phyloP scores from a whole-genome alignment of 2,113 vertebrate genomes.

The Microtus ochrogaster region DNA sequence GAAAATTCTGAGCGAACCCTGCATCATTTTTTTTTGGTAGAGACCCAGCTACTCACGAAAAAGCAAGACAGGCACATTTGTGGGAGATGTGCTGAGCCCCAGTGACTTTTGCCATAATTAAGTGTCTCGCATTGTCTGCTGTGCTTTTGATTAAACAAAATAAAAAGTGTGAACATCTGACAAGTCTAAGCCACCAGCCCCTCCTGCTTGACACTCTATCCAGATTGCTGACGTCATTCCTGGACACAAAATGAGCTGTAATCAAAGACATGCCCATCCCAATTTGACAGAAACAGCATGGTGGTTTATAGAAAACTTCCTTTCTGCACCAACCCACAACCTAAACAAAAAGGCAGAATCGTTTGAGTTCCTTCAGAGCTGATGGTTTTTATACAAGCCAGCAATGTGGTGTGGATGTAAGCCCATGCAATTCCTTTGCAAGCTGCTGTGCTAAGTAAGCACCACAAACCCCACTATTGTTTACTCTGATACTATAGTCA shows the following conservation, averaged over 20 bases:
- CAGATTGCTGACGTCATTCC: slow-evolving; percentile 62
- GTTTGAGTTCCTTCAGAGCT: slow-evolving; percentile 83
- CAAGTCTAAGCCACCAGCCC: slow-evolving; percentile 5
- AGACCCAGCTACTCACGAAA: slow-evolving; percentile 35
- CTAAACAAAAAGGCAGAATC: slow-evolving; percentile 85
- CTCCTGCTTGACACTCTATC: slow-evolving; percentile 55
- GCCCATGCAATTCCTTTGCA: slow-evolving; percentile 76
- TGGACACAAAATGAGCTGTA: slow-evolving; percentile 74
- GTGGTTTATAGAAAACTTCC: slow-evolving; percentile 85
- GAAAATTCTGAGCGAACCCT: slow-evolving; percentile 31
- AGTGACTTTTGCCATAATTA: slow-evolving; percentile 46
- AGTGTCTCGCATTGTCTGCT: slow-evolving; percentile 48
- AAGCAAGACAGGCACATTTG: neutral
- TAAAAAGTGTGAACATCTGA: slow-evolving; percentile 55
- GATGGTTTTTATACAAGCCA: slow-evolving; percentile 83
- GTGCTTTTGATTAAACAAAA: slow-evolving; percentile 68
- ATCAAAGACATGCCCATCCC: slow-evolving; percentile 74
- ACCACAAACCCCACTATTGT: slow-evolving; percentile 81
- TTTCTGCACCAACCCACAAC: slow-evolving; percentile 83
- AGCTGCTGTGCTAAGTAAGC: slow-evolving; percentile 80
- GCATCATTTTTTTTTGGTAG: neutral
- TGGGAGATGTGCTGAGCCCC: neutral
- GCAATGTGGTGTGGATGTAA: slow-evolving; percentile 79
- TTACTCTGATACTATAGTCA: slow-evolving; percentile 79
- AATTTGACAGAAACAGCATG: slow-evolving; percentile 73